Percentiles rank a stretch among this genome's conserved stretches.
Conservation (phyloP, 2,113 vertebrate species). For the Tricholaema leucomelas region DNA sequence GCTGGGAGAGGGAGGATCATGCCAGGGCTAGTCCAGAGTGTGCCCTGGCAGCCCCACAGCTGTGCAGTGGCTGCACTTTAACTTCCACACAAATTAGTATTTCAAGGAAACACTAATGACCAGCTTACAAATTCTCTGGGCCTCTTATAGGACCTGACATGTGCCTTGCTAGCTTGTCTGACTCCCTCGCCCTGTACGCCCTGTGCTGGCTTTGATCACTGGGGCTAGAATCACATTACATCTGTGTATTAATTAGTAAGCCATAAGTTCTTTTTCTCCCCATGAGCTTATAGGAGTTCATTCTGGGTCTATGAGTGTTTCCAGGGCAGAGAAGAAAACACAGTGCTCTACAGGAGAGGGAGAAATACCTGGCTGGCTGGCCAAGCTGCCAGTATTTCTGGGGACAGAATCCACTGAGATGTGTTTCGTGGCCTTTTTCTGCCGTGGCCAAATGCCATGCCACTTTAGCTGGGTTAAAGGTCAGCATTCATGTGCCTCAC, state of each 20-base stretch:
- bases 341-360: neutral
- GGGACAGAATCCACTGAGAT: neutral
- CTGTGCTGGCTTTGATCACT: neutral
- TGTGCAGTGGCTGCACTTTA: neutral
- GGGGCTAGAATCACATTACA: neutral
- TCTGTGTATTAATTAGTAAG: neutral
- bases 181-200: neutral
- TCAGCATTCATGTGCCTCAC: neutral
- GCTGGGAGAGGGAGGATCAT: neutral
- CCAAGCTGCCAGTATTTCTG: neutral
- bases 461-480: conserved; percentile 28
- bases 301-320: neutral
- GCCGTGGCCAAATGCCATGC: neutral
- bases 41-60: neutral
- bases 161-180: neutral
- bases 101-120: neutral
- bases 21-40: neutral
- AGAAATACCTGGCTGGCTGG: neutral
- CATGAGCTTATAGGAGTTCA: neutral
- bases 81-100: neutral
- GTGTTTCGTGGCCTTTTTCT: conserved; percentile 2
- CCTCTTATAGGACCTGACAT: neutral
- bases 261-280: neutral
- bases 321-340: neutral
- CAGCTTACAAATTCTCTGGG: neutral